Evolutionary conservation across 2,797 vertebrate genomes (phyloP).

Genomic region (Tapera naevia): DNA sequence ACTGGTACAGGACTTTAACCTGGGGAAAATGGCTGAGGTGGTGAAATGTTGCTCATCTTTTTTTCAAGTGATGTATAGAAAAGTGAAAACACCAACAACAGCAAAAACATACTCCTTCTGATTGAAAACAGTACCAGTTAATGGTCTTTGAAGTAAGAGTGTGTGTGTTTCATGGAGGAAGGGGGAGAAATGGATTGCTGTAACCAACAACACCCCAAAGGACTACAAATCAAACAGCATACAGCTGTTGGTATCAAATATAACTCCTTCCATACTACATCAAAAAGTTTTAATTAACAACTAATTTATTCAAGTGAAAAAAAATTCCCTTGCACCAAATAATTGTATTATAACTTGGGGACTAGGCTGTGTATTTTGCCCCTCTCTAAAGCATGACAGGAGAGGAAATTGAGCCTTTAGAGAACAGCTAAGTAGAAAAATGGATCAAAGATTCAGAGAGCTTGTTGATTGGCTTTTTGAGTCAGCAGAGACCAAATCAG

Average conservation of each 20-base stretch:
- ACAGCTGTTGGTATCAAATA: constrained; percentile 60
- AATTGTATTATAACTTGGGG: constrained; percentile 60
- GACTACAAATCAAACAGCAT: constrained; percentile 68
- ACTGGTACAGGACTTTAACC: background rate
- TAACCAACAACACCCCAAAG: constrained; percentile 52
- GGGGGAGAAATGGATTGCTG: background rate
- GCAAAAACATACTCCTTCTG: background rate
- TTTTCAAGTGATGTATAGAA: background rate
- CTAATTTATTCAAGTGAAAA: constrained; percentile 66
- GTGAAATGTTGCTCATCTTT: background rate
- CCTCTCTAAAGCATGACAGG: constrained; percentile 11
- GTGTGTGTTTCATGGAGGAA: background rate
- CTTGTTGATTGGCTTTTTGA: constrained; percentile 27
- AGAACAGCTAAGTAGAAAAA: constrained; percentile 55
- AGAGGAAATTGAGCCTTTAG: constrained; percentile 64
- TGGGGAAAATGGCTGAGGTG: background rate
- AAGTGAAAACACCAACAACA: background rate
- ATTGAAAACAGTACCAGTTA: constrained; percentile 32
- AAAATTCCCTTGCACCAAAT: constrained; percentile 37
- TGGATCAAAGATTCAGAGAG: constrained; percentile 59
- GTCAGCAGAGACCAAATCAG: background rate
- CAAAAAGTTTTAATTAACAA: constrained; percentile 76
- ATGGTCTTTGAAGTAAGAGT: background rate
- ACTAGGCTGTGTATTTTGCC: constrained; percentile 3
- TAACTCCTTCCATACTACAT: constrained; percentile 51